Conservation (phyloP, 2,113 vertebrate species). For the Grallaria varia region DNA sequence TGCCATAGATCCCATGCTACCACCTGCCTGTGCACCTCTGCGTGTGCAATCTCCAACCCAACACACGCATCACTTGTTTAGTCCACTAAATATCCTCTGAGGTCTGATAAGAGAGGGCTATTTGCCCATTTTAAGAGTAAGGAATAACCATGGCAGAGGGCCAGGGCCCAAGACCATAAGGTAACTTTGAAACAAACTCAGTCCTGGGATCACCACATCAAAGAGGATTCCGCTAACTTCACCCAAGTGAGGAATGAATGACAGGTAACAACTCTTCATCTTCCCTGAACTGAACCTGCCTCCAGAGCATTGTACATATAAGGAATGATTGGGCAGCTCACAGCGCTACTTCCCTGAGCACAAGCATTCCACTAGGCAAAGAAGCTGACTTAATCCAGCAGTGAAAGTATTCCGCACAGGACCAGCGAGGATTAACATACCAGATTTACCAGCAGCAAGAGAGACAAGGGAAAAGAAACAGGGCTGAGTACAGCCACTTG, state of each 20-base stretch:
- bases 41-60: neutral
- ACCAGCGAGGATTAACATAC: neutral
- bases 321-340: neutral
- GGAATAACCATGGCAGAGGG: fast-evolving
- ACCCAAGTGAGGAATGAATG: neutral
- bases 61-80: neutral
- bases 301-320: neutral
- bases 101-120: neutral
- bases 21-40: neutral
- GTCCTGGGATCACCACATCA: neutral
- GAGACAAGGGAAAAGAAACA: neutral
- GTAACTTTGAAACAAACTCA: neutral
- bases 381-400: neutral
- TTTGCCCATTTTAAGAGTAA: neutral
- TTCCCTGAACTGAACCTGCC: neutral
- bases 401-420: neutral
- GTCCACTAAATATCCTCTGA: neutral
- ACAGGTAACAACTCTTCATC: neutral
- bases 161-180: neutral
- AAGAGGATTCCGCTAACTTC: neutral
- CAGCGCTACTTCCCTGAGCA: neutral
- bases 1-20: neutral
- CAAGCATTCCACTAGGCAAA: neutral
- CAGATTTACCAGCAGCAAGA: neutral
- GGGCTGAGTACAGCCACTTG: neutral